Base-by-base conservation (phyloP, 1,140 invertebrate genomes). In the Procambarus clarkii region DNA sequence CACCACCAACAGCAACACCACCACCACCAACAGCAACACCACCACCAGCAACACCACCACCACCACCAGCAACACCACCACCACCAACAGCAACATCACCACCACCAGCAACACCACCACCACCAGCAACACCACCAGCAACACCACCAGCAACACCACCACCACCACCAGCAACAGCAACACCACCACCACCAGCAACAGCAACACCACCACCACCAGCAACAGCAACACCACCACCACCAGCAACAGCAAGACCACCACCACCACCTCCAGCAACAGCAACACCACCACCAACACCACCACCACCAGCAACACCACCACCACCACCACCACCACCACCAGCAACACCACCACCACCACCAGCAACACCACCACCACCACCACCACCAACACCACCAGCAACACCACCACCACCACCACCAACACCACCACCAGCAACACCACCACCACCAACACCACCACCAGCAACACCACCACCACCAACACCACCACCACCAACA, bases 11-110 rank as follows among this genome's bases (percentile, higher is more conserved):
- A n/a, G n/a, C n/a, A n/a, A n/a, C n/a, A n/a, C n/a, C n/a, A n/a
- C n/a, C n/a, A n/a, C n/a, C n/a, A n/a, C 78, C 50, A 80, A 9
- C n/a, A 48, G 45, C 50, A 80, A 44, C 50, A 80, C 78, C 50
- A 80, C 78, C 50, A 80, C 78, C n/a, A 80, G 45, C 50, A 80
- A 44, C 50, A 80, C 78, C 50, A 80, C 78, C n/a, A 80, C 78
- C 50, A 80, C 46, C 44, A 80, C 78, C n/a, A 80, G 45, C 44
- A 80, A 44, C n/a, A 80, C 78, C 50, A 80, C 78, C 50, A 80
- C 78, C n/a, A 80, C 78, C 50, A 80, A 44, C n/a, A 80, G 45
- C 44, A 80, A 46, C 7, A 80, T 46, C 34, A 78, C 34, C 34
- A 78, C 77, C 21, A 78, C 77, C 77, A 78, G 34, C 77, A 78